Percentiles rank a stretch among this genome's conserved stretches.
phyloP scores from a whole-genome alignment of 2,797 vertebrate species.

The Clarias pachynema region DNA sequence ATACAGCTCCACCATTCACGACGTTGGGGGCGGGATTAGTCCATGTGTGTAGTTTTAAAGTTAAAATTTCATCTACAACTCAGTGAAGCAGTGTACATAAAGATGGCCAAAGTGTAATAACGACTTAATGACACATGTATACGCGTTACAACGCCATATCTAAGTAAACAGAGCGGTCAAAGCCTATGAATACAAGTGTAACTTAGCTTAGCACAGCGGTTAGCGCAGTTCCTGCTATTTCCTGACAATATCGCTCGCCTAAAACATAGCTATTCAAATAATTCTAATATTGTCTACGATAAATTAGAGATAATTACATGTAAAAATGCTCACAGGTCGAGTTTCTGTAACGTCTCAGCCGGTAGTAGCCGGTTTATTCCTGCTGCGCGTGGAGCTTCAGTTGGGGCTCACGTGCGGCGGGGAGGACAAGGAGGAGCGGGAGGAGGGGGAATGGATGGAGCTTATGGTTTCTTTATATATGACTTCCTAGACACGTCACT shows the following conservation, averaged over 20 bases:
- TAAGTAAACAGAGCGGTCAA: not conserved
- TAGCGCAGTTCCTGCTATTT: not conserved
- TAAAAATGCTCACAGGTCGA: conserved; percentile 5
- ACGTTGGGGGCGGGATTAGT: not conserved
- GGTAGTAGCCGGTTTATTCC: conserved; percentile 13
- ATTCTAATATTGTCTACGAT: not conserved
- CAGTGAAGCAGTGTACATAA: not conserved
- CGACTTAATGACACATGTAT: not conserved
- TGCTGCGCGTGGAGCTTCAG: conserved; percentile 10
- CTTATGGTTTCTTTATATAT: not conserved
- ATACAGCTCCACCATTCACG: not conserved
- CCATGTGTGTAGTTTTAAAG: not conserved
- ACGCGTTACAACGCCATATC: not conserved
- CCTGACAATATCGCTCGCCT: not conserved
- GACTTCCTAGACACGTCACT: not conserved
- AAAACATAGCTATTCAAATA: too few species aligned
- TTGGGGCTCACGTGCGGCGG: not conserved
- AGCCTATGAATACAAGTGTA: not conserved
- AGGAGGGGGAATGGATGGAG: not conserved
- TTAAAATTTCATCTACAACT: not conserved
- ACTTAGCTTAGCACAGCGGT: not conserved
- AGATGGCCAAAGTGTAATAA: not conserved
- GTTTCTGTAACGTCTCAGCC: not conserved
- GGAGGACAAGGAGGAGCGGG: too few species aligned
- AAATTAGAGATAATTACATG: not conserved